Percentiles rank a stretch among this genome's conserved stretches.
phyloP scores from a whole-genome alignment of 2,888 invertebrate species.

The Lithophane ornitopus region DNA sequence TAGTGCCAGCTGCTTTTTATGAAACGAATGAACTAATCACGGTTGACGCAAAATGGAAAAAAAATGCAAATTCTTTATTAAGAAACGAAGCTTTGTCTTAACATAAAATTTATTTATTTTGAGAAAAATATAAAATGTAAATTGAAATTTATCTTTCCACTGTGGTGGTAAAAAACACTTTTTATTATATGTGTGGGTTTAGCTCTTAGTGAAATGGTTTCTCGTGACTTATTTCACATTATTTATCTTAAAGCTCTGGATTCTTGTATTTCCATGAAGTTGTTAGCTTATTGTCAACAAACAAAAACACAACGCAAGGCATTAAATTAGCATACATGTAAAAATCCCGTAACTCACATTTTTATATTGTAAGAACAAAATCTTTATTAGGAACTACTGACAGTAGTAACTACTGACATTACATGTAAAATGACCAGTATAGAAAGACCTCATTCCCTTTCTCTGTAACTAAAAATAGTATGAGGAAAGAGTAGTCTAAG shows the following conservation, averaged over 20 bases:
- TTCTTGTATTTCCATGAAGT: background rate
- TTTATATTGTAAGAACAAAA: constrained; percentile 31
- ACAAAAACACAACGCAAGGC: constrained; percentile 14
- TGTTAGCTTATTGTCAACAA: constrained; percentile 1
- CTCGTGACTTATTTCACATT: background rate
- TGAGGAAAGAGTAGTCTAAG: background rate
- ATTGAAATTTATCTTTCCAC: background rate
- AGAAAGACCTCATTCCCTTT: constrained; percentile 7
- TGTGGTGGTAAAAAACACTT: background rate
- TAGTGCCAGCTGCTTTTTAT: constrained; percentile 4
- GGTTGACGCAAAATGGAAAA: background rate
- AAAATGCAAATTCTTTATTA: constrained; percentile 1
- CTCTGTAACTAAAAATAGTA: background rate
- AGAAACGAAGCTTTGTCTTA: background rate
- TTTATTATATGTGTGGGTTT: too few relatives aligned
- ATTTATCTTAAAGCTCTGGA: background rate
- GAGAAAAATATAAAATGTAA: background rate
- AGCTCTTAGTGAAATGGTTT: background rate
- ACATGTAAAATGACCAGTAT: constrained; percentile 29
- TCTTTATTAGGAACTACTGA: constrained; percentile 39
- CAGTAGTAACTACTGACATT: too few relatives aligned
- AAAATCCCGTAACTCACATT: constrained; percentile 24
- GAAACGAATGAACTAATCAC: constrained; percentile 7
- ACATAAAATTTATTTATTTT: background rate
- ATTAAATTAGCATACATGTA: constrained; percentile 26